Base-by-base conservation (phyloP, 1,140 invertebrate genomes). In the Bombus pascuorum region DNA sequence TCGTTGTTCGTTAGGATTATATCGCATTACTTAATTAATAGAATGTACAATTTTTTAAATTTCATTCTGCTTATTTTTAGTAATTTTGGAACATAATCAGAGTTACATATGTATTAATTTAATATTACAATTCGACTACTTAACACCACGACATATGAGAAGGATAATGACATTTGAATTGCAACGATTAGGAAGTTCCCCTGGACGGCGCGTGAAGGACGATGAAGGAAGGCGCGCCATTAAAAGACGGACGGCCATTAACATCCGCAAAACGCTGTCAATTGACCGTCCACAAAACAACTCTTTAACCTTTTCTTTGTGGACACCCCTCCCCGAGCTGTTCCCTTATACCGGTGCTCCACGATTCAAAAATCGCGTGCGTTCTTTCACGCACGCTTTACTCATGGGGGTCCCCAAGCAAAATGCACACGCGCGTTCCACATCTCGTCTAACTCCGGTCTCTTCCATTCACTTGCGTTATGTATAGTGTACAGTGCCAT, bases 381-480 rank as follows among this genome's bases (percentile, higher is more conserved):
- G 87, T 86, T 89, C 88, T 89, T 89, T 89, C 65, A 82, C 84
- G 80, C 78, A 68, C 34, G n/a, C 47, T 42, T 79, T 70, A 77
- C 53, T 6, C 28, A 42, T 53, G 13, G 75, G 71, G 47, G 47
- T 71, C 44, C 57, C 42, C 65, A 47, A 68, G 66, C 62, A 71
- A 86, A 89, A 89, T 73, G 81, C 83, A 83, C 85, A 86, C 88
- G 81, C 87, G 87, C 81, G 75, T 78, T 78, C 59, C 87, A 62
- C 68, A 53, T 83, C 81, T 39, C 82, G 79, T 88, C 87, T 70
- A 85, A 89, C 73, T 78, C 47, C 73, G 73, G 72, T 18, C 72
- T 75, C 84, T 83, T 59, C 76, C 81, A 74, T 87, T 90, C 86
- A 81, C 53, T 68, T 84, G 81, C 80, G 88, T 89, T 89, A 86